Evolutionary conservation across 1,140 invertebrate genomes (phyloP).

Genomic region (Alviniconcha marisindica): DNA sequence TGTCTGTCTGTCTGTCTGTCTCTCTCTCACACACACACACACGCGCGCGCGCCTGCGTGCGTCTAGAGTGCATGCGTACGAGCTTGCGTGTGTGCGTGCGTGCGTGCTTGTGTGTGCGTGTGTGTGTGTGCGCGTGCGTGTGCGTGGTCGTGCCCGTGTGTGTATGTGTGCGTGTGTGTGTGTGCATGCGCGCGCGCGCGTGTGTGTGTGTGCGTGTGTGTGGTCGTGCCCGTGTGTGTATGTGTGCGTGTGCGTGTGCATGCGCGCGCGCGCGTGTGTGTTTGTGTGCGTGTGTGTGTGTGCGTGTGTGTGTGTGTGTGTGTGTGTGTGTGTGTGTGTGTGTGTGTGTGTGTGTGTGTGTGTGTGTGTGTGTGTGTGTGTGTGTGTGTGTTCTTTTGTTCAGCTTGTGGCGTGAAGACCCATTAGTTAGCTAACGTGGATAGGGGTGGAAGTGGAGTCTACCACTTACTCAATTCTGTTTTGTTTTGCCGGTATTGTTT

Average conservation of each 20-base stretch:
- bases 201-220: constrained; percentile 16
- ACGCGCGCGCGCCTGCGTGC: too few relatives aligned
- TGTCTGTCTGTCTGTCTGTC: too few relatives aligned
- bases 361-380: constrained; percentile 3
- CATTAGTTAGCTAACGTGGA: neutral
- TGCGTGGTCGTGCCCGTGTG: neutral
- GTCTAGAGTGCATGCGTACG: too few relatives aligned
- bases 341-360: constrained; percentile 18
- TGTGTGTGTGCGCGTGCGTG: neutral
- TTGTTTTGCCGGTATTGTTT: too few relatives aligned
- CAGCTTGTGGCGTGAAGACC: neutral
- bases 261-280: neutral
- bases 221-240: neutral
- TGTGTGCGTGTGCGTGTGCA: constrained; percentile 3
- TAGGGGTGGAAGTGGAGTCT: neutral
- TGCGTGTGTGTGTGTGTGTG: constrained; percentile 15
- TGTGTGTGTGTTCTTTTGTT: neutral
- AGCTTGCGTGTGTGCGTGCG: neutral
- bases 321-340: constrained; percentile 29
- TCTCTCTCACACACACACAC: too few relatives aligned
- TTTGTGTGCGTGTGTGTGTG: constrained; percentile 18
- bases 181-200: neutral
- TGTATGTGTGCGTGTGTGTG: constrained; percentile 24
- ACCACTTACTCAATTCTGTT: too few relatives aligned
- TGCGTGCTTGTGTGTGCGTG: neutral